Evolutionary conservation across 2,797 vertebrate species (phyloP), one percentile per base, ranked within the genome.

Genomic region (Pipistrellus pipistrellus): DNA sequence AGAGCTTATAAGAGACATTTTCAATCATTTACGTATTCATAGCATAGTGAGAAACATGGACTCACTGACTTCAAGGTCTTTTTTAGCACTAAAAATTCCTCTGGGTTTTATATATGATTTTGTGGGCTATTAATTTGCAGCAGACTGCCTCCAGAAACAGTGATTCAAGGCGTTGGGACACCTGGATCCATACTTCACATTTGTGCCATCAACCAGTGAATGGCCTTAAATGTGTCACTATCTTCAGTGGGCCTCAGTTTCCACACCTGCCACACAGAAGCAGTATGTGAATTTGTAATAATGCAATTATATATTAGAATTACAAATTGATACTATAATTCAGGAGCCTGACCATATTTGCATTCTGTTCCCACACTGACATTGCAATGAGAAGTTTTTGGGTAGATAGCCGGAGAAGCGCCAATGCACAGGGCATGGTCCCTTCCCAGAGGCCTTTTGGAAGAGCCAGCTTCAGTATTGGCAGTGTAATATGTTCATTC

Each of bases 61-160:
- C 75, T 88, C 35, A 1, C 25, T 55, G 69, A 15, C 73, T 68
- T 59, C 38, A 51, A 66, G 69, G 35, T 51, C 53, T 86, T 77
- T 73, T 69, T 30, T 59, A 44, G 30, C 69, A 66, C 57, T 75
- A 35, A 92, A 85, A 71, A 77, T 85, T 76, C 59, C 83, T 87
- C 68, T 35, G 17, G 41, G 57, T 95, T 96, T 96, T 96, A 90
- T 75, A 76, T 80, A 91, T 85, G 69, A 10, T 93, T 96, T 94
- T 62, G 66, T 75, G 25, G 85, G 85, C 88, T 92, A 59, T 83
- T 88, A 66, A 86, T 80, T 32, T 21, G 21, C 59, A 91, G 48
- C 73, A 76, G 85, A 51, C 8, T 0, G 53, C 55, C 78, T 80
- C 84, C 53, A 69, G 64, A 71, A 85, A 76, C 35, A 62, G 75